Percentiles rank a stretch among this genome's conserved stretches.
These are phyloP conservation scores for Bellardia bayeri DNA, from an alignment of 2,888 invertebrate genomes.

Conservation along the genomic window DNA sequence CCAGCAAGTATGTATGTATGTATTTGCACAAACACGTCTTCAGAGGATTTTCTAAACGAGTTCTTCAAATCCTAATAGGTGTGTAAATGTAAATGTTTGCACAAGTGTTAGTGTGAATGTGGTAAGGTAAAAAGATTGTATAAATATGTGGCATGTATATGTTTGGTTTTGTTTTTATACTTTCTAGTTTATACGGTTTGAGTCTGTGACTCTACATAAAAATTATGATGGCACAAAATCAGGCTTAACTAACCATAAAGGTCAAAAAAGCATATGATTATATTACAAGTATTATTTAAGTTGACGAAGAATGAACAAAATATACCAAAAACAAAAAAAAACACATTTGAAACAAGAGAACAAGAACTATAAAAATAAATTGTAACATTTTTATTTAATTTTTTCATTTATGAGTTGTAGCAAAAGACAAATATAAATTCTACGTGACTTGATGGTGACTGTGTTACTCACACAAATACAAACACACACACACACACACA, in stretches of 20 bases:
- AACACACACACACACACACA: not conserved
- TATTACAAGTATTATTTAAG: slow-evolving; percentile 61
- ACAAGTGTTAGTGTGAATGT: too few relatives aligned
- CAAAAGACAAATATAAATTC: slow-evolving; percentile 65
- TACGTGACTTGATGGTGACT: slow-evolving; percentile 59
- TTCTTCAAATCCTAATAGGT: slow-evolving; percentile 25
- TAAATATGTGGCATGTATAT: slow-evolving; percentile 7
- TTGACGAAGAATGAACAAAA: slow-evolving; percentile 40
- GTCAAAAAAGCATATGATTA: slow-evolving; percentile 71
- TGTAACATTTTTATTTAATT: slow-evolving; percentile 55
- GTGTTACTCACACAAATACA: not conserved
- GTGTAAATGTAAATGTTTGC: not conserved
- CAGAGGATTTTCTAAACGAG: slow-evolving; percentile 38
- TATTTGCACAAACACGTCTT: slow-evolving; percentile 19
- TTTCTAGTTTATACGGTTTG: slow-evolving; percentile 23
- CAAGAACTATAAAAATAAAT: slow-evolving; percentile 61
- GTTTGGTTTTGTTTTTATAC: not conserved
- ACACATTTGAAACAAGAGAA: slow-evolving; percentile 3
- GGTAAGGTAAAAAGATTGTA: not conserved
- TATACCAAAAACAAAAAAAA: not conserved
- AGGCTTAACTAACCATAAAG: slow-evolving; percentile 73
- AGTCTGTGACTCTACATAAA: slow-evolving; percentile 1
- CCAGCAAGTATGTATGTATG: not conserved
- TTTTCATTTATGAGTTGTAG: slow-evolving; percentile 59
- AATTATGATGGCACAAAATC: slow-evolving; percentile 68